Evolutionary conservation across 2,113 vertebrate genomes (phyloP).

Genomic region (Apus apus): DNA sequence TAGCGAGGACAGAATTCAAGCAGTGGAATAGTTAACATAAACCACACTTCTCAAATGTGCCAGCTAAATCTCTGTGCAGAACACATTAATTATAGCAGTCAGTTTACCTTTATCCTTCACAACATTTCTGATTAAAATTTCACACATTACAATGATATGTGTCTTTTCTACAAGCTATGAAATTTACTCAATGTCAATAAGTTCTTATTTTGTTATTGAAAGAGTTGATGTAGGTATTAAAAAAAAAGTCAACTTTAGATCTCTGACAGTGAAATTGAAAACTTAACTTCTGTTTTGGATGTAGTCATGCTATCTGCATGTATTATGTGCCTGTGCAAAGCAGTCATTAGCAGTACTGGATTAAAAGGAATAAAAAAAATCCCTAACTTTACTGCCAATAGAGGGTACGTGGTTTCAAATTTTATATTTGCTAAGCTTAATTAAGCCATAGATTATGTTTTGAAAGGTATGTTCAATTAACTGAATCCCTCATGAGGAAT

Average conservation of each 20-base stretch:
- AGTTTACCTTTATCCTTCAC: constrained; percentile 93
- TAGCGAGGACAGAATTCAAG: constrained; percentile 64
- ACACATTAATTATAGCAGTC: constrained; percentile 95
- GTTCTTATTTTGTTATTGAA: constrained; percentile 86
- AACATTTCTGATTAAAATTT: constrained; percentile 99
- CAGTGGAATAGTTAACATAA: constrained; percentile 85
- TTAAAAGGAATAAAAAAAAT: constrained; percentile 83
- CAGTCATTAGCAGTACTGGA: constrained; percentile 86
- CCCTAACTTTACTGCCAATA: constrained; percentile 87
- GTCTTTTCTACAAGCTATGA: constrained; percentile 91
- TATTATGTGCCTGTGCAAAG: constrained; percentile 79
- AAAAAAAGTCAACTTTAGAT: constrained; percentile 79
- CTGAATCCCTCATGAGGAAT: constrained; percentile 93
- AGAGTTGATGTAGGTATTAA: constrained; percentile 74
- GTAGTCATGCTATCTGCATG: constrained; percentile 85
- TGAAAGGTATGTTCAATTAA: constrained; percentile 96
- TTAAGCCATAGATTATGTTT: constrained; percentile 99
- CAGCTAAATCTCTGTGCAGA: constrained; percentile 94
- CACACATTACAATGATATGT: constrained; percentile 95
- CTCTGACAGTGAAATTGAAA: constrained; percentile 84
- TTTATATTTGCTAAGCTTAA: constrained; percentile 98
- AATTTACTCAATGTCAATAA: constrained; percentile 86
- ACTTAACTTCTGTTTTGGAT: constrained; percentile 82
- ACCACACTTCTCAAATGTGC: constrained; percentile 84
- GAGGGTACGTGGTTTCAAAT: constrained; percentile 86